Conservation (phyloP, 2,113 vertebrate genomes). For the Oenanthe oenanthe region DNA sequence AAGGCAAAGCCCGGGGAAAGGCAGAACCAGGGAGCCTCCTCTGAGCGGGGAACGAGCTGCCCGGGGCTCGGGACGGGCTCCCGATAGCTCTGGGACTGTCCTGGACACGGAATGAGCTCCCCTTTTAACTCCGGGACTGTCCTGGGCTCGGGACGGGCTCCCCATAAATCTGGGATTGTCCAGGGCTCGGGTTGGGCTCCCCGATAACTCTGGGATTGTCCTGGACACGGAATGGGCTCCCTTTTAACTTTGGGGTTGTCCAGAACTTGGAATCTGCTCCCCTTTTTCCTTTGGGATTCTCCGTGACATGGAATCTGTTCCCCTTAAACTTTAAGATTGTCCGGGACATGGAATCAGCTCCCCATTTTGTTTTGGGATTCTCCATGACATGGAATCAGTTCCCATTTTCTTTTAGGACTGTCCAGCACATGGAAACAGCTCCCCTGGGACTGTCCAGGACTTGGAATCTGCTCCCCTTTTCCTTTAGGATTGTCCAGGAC, state of each 20-base stretch:
- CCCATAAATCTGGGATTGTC: neutral
- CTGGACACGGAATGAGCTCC: fast-evolving
- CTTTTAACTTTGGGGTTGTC: fast-evolving
- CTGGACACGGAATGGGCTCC: neutral
- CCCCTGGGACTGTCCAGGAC: too few relatives aligned
- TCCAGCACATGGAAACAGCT: neutral
- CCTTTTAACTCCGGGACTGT: too few relatives aligned
- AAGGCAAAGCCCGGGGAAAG: too few relatives aligned
- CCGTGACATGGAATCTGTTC: neutral
- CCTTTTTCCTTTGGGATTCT: too few relatives aligned
- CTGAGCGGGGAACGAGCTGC: neutral
- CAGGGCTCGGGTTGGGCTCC: too few relatives aligned
- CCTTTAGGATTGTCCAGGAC: fast-evolving
- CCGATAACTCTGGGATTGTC: neutral
- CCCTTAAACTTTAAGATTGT: fast-evolving
- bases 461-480: neutral
- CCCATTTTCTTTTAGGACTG: neutral
- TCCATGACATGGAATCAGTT: too few relatives aligned
- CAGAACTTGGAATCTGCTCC: neutral
- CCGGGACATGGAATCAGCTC: neutral
- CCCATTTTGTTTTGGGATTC: too few relatives aligned
- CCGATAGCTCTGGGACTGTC: fast-evolving
- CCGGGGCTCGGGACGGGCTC: too few relatives aligned
- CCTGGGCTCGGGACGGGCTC: too few relatives aligned
- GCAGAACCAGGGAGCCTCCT: neutral